Evolutionary conservation across 2,113 vertebrate genomes (phyloP).

Genomic region (Mastomys natalensis): DNA sequence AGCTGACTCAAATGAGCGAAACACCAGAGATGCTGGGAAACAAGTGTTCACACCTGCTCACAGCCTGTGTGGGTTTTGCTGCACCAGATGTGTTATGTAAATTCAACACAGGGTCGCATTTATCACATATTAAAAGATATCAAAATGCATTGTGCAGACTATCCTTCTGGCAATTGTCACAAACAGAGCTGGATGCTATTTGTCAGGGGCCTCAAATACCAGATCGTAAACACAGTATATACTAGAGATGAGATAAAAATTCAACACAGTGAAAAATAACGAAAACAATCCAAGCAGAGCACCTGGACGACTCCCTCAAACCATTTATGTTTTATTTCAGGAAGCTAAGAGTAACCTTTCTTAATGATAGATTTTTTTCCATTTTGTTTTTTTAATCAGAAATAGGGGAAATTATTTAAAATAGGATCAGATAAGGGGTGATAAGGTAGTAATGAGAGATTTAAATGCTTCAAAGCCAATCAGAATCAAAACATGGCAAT

Average conservation of each 20-base stretch:
- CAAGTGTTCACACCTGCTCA: constrained; percentile 72
- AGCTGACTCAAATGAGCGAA: constrained; percentile 38
- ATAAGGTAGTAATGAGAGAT: neutral
- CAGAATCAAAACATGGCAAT: neutral
- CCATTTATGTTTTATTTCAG: constrained; percentile 7
- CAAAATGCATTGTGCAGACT: constrained; percentile 24
- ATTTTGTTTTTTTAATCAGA: too few relatives aligned
- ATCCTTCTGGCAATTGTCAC: constrained; percentile 69
- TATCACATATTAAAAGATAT: constrained; percentile 72
- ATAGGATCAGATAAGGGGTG: neutral
- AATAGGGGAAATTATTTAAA: neutral
- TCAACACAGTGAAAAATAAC: neutral
- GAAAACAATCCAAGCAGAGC: neutral
- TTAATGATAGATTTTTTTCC: neutral
- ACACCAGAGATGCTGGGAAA: neutral
- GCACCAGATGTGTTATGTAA: constrained; percentile 69
- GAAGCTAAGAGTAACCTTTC: neutral
- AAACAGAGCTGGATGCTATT: constrained; percentile 45
- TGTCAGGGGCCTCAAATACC: constrained; percentile 43
- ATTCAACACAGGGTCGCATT: constrained; percentile 21
- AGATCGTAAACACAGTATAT: neutral
- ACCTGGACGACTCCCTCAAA: neutral
- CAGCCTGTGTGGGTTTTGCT: constrained; percentile 65
- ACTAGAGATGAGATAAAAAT: constrained; percentile 17
- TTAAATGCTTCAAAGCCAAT: neutral